Evolutionary conservation across 2,113 vertebrate genomes (phyloP), one percentile per base, ranked within the genome.

Genomic region (Nothoprocta perdicaria): DNA sequence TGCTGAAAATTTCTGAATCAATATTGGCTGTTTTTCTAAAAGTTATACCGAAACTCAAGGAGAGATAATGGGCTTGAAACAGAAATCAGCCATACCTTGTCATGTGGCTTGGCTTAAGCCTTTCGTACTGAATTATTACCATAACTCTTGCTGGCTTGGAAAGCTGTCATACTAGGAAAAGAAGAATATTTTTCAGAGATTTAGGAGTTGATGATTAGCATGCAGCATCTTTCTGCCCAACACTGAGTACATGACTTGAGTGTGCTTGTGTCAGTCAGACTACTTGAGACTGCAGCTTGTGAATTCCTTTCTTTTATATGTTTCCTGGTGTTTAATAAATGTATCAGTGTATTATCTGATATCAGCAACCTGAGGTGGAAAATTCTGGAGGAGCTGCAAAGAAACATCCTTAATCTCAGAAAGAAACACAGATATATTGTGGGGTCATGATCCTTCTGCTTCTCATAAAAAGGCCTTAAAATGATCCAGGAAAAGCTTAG

Each of bases 1-100:
- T 58, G 29, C 53, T 75, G 43, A n/a, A 91, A 94, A 84, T 14
- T 57, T 94, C 88, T 65, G 79, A 88, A 91, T 73, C 72, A 72
- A 69, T 81, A 68, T 45, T 72, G 53, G 33, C 61, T 81, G 19
- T 57, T 95, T 92, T 91, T 21, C 53, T 79, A 77, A 75, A 88
- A 81, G 46, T 43, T 69, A 12, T 13, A 46, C 74, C 2, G 0
- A 15, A 89, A 27, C 41, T 91, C 46, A 74, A 76, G 31, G n/a
- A 82, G 45, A 84, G 26, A 29, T 69, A 85, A 89, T 58, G 63
- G 26, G 15, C 60, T 89, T 82, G 75, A 35, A 73, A 94, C 41
- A 63, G 15, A 8, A 86, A 72, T 61, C 41, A 45, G 40, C 72
- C 66, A 72, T 66, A 88, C 29, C 12, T 69, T 15, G 21, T 93